These are phyloP conservation scores for Lateolabrax maculatus DNA, from an alignment of 2,797 vertebrate genomes.

Conservation along the genomic window DNA sequence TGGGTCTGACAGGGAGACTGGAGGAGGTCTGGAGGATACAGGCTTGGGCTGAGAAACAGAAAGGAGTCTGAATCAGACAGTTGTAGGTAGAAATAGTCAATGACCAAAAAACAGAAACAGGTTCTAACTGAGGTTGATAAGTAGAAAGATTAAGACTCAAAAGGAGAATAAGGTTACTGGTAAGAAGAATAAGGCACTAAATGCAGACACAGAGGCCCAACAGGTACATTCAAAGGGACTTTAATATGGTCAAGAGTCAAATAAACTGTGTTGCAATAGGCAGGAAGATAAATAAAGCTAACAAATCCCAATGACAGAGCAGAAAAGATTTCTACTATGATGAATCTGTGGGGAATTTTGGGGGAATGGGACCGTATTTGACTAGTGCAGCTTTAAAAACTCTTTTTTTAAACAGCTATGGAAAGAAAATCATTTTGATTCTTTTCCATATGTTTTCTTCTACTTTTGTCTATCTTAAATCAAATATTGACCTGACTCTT, in stretches of 20 bases:
- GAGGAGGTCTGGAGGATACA: background rate
- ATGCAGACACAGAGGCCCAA: background rate
- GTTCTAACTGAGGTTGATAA: background rate
- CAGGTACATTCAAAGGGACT: background rate
- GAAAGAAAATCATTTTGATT: background rate
- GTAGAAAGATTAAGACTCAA: background rate
- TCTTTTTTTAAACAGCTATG: background rate
- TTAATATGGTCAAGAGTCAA: background rate
- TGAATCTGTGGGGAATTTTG: background rate
- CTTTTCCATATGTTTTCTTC: constrained; percentile 26
- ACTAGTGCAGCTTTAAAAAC: background rate
- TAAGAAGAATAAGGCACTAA: constrained; percentile 3
- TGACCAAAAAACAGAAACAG: background rate
- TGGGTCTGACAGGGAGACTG: background rate
- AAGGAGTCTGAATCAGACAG: background rate
- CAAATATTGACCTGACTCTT: constrained; percentile 18
- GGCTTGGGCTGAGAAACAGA: background rate
- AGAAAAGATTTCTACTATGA: background rate
- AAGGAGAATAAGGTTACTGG: constrained; percentile 6
- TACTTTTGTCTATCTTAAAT: constrained; percentile 19
- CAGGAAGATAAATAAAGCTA: background rate
- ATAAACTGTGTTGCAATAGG: background rate
- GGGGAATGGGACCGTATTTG: background rate
- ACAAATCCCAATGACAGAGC: background rate
- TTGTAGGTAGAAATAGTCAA: background rate